Evolutionary conservation across 1,140 invertebrate species (phyloP).

Genomic region (Calliopsis andreniformis): DNA sequence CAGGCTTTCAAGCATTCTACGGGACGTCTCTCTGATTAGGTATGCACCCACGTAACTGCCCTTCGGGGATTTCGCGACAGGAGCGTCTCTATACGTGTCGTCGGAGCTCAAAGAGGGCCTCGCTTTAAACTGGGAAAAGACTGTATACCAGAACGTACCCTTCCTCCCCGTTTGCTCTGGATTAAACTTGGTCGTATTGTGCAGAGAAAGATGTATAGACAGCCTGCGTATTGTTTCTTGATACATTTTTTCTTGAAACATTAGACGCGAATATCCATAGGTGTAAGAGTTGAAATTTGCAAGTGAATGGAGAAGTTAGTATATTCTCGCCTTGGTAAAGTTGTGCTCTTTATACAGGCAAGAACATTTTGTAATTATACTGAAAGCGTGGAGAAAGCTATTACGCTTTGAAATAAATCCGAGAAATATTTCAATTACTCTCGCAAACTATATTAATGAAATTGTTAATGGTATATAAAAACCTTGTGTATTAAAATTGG

Average conservation of each 20-base stretch:
- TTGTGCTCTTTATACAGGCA: no score
- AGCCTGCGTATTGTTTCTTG: background rate
- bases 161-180: slow-evolving; percentile 18
- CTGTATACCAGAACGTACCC: background rate
- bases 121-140: slow-evolving; percentile 40
- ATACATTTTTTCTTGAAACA: no score
- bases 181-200: background rate
- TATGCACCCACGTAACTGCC: slow-evolving; percentile 59
- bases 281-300: no score
- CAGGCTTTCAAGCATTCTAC: slow-evolving; percentile 40
- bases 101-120: slow-evolving; percentile 45
- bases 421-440: no score
- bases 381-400: no score
- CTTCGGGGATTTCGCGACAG: slow-evolving; percentile 40
- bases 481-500: no score
- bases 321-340: no score
- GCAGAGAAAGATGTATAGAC: background rate
- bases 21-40: slow-evolving; percentile 56
- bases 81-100: slow-evolving; percentile 53
- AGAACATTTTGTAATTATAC: no score
- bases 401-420: no score
- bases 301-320: no score
- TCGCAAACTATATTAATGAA: no score
- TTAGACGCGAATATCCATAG: background rate
- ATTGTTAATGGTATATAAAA: no score